These are phyloP conservation scores for Sander lucioperca DNA, from an alignment of 2,113 vertebrate genomes.

Conservation along the genomic window DNA sequence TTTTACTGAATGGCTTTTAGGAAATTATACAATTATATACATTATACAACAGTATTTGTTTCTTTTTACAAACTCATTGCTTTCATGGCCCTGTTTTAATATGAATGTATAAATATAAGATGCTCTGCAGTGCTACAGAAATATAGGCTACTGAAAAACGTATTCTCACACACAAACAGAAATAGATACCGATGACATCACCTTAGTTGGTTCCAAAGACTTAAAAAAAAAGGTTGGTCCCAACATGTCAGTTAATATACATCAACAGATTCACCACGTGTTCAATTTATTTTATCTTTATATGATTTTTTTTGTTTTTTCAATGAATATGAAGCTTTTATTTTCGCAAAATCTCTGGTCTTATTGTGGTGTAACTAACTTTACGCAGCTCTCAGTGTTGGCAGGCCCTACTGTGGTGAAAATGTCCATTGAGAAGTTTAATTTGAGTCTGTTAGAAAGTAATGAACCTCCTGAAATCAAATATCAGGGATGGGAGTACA, in stretches of 20 bases:
- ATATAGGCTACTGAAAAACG: background rate
- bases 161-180: background rate
- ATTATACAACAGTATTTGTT: background rate
- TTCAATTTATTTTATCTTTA: background rate
- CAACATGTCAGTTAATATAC: background rate
- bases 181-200: too few relatives aligned
- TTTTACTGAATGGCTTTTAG: background rate
- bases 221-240: too few relatives aligned
- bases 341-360: slow-evolving; percentile 14
- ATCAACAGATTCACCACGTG: background rate
- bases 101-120: background rate
- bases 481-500: background rate
- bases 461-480: background rate
- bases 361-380: slow-evolving; percentile 36
- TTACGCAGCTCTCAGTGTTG: slow-evolving; percentile 14
- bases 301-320: rapidly evolving
- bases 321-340: slow-evolving; percentile 26
- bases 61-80: background rate
- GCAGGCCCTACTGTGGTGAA: background rate
- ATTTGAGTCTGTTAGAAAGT: background rate
- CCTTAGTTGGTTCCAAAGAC: too few relatives aligned
- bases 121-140: background rate
- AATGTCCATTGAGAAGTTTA: slow-evolving; percentile 4
- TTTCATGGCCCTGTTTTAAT: background rate
- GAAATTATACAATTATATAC: background rate